Percentiles rank a stretch among this genome's conserved stretches.
Conservation (phyloP, 2,113 vertebrate genomes). For the Aramus guarauna region DNA sequence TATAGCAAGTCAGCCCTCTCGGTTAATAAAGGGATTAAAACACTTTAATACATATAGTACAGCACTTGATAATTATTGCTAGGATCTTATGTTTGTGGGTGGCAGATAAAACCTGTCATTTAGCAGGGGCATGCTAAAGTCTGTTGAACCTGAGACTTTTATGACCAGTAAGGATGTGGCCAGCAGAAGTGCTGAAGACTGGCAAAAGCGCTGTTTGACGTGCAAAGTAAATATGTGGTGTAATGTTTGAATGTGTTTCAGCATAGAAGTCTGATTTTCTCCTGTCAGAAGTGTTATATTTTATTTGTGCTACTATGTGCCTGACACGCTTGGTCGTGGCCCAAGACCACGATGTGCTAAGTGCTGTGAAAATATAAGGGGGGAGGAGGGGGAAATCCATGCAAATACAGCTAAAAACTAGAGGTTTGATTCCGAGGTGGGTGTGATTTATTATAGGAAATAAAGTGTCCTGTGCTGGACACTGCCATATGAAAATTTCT, state of each 20-base stretch:
- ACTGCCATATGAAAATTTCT: neutral
- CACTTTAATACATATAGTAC: fast-evolving
- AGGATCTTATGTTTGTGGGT: neutral
- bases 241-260: neutral
- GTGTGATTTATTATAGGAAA: neutral
- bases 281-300: neutral
- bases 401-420: neutral
- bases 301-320: neutral
- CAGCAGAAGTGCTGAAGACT: neutral
- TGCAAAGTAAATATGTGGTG: neutral
- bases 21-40: neutral
- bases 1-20: fast-evolving
- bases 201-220: neutral
- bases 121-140: fast-evolving
- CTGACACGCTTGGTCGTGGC: fast-evolving
- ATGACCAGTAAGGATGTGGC: neutral
- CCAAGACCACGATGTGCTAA: neutral
- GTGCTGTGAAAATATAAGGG: neutral
- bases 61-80: fast-evolving
- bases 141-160: neutral
- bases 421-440: neutral
- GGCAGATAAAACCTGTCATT: neutral
- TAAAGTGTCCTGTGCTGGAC: neutral
- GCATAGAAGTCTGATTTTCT: neutral
- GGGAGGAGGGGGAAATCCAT: neutral